Percentiles rank a stretch among this genome's conserved stretches.
phyloP scores from a whole-genome alignment of 1,140 invertebrate species.

The Camponotus vicinus region DNA sequence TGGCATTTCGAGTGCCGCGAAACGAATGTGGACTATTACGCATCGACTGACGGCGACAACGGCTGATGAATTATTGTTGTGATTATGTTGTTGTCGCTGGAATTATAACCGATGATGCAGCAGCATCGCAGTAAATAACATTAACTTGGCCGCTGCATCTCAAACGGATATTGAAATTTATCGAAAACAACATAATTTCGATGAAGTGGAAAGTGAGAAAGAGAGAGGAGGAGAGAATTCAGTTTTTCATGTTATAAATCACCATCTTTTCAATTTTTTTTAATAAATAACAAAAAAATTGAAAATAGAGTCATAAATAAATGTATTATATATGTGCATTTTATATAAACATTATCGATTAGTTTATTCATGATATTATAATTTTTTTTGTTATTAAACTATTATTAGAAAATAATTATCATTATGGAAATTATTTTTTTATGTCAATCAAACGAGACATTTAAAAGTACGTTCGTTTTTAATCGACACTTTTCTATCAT shows the following conservation, averaged over 20 bases:
- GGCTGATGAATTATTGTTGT: slow-evolving; percentile 54
- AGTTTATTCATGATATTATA: neutral
- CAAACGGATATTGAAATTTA: slow-evolving; percentile 14
- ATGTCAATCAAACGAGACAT: neutral
- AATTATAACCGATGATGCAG: slow-evolving; percentile 62
- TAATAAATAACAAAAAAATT: neutral
- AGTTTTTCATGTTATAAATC: neutral
- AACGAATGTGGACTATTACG: slow-evolving; percentile 16
- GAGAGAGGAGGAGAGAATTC: too few relatives aligned
- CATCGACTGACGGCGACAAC: slow-evolving; percentile 40
- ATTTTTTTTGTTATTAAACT: neutral
- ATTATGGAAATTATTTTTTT: neutral
- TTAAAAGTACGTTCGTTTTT: neutral
- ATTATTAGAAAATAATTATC: neutral
- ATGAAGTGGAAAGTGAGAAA: neutral
- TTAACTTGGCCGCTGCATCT: neutral
- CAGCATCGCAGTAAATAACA: slow-evolving; percentile 35
- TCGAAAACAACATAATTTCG: slow-evolving; percentile 32
- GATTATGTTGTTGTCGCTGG: slow-evolving; percentile 54
- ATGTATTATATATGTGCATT: neutral
- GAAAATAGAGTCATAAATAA: neutral
- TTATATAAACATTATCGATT: neutral
- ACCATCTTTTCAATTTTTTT: neutral
- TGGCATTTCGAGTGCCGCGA: slow-evolving; percentile 31
- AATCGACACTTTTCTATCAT: neutral